A percentile compares a stretch with the other conserved stretches of the same genome.
Conservation (phyloP, 1,140 invertebrate genomes). For the Gryllus bimaculatus region DNA sequence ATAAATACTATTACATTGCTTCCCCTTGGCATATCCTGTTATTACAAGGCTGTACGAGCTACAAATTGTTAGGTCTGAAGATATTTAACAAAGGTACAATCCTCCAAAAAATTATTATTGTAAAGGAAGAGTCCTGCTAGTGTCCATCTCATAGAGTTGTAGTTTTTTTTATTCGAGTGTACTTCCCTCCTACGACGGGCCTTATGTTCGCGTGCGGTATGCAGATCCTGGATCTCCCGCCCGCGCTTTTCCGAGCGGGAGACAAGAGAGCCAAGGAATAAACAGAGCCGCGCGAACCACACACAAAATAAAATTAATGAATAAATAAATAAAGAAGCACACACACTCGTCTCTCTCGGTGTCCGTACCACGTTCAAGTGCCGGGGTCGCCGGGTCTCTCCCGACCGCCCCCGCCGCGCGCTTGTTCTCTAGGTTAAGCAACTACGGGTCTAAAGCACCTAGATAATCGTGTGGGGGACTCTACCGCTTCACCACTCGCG, state of each 20-base stretch:
- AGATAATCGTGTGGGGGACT: background rate
- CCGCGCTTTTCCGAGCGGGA: too few species aligned
- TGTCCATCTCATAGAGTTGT: background rate
- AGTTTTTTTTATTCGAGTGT: background rate
- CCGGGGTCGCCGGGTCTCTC: too few species aligned
- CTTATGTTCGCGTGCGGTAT: background rate
- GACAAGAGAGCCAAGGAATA: too few species aligned
- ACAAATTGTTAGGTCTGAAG: background rate
- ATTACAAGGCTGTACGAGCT: background rate
- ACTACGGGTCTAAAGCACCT: constrained; percentile 3
- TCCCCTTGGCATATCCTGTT: constrained; percentile 10
- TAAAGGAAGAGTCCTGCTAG: constrained; percentile 7
- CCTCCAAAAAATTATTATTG: constrained; percentile 2
- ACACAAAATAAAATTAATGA: too few species aligned
- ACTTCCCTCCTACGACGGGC: background rate
- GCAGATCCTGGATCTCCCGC: background rate
- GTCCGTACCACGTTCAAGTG: too few species aligned
- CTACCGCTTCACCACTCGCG: background rate
- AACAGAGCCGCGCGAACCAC: too few species aligned
- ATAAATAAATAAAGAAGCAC: too few species aligned
- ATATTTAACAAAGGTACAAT: background rate
- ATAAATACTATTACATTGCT: constrained; percentile 14
- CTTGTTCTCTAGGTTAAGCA: background rate
- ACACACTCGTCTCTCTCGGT: too few species aligned
- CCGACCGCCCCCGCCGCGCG: too few species aligned